phyloP scores from a whole-genome alignment of 2,888 invertebrate genomes.

The Troides aeacus region DNA sequence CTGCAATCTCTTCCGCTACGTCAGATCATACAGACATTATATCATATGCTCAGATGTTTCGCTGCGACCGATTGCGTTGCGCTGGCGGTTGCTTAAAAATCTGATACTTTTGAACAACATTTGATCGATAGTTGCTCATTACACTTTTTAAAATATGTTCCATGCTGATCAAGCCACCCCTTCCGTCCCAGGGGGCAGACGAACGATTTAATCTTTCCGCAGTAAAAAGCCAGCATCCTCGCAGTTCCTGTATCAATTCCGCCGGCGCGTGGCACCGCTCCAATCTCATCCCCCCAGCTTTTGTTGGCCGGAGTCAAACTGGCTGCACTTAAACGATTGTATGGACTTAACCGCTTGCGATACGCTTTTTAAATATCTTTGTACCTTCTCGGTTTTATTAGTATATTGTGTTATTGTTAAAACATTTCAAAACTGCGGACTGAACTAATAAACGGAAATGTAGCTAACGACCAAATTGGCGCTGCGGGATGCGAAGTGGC shows the following conservation, averaged over 20 bases:
- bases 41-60: no score
- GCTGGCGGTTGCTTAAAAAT: no score
- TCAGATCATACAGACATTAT: no score
- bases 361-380: constrained; percentile 14
- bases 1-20: no score
- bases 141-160: no score
- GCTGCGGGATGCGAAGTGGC: no score
- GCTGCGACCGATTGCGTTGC: no score
- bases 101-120: no score
- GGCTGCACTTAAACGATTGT: constrained; percentile 19
- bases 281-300: constrained; percentile 2
- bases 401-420: neutral
- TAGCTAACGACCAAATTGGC: no score
- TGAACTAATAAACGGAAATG: no score
- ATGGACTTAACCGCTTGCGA: constrained; percentile 12
- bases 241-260: constrained; percentile 22
- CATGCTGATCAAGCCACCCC: neutral
- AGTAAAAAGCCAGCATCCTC: constrained; percentile 11
- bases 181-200: neutral
- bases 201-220: constrained; percentile 19
- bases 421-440: no score
- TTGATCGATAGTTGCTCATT: no score
- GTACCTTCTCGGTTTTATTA: constrained; percentile 7
- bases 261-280: constrained; percentile 20
- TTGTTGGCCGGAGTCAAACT: constrained; percentile 1